Evolutionary conservation across 2,888 invertebrate genomes (phyloP), one percentile per base, ranked within the genome.

Genomic region (Eupithecia insigniata): DNA sequence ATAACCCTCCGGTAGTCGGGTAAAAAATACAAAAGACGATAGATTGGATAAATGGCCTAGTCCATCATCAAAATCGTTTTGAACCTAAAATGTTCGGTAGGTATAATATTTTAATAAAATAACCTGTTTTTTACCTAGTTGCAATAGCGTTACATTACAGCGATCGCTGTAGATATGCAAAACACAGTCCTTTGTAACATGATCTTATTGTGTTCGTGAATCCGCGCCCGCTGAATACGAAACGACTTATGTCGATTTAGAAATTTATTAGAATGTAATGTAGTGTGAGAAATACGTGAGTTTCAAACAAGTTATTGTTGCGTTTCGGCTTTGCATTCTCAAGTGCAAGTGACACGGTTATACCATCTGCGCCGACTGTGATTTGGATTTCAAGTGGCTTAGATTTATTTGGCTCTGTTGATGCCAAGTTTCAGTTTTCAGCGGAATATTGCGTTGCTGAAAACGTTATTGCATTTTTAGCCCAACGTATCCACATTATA

Each of bases 191-290:
- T 92, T 92, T 92, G 93, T 89, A 90, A 92, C 90, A 90, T 89
- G 92, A 94, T 94, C 92, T 90, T 90, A 93, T 94, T 93, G 93
- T 92, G 90, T 88, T 87, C 86, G 79, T 43, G 72, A 75, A 71
- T 75, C 70, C 69, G 73, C 61, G 69, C 68, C 75, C 78, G 82
- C 85, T 88, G 92, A 90, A 92, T 92, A 90, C 90, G 85, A 89
- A 92, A 92, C 92, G 86, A 88, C 86, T 89, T 88, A 90, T 86
- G 91, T 91, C 93, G 92, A 92, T 92, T 92, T 90, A 89, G 89
- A 90, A 92, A 91, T 92, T 93, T 93, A 93, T 93, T 92, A 92
- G 90, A 87, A 90, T 93, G 91, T 92, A 89, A 92, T 91, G 89
- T 91, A 84, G 79, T 82, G 80, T 88, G 85, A 86, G 89, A 84